phyloP scores from a whole-genome alignment of 2,888 invertebrate genomes.

The Diaperis boleti region DNA sequence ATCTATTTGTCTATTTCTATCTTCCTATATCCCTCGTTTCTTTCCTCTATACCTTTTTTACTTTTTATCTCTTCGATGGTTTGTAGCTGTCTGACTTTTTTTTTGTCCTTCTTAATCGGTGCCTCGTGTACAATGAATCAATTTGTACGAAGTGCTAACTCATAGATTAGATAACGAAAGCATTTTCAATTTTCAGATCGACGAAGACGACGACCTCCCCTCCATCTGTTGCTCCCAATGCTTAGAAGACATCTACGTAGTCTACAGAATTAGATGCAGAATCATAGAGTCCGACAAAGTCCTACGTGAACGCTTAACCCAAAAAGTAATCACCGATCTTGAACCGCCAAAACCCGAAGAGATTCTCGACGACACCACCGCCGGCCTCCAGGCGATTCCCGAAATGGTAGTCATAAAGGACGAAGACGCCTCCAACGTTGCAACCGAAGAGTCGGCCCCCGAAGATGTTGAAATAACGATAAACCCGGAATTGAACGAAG shows the following conservation, averaged over 20 bases:
- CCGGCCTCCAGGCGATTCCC: no score
- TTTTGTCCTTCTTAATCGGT: not conserved
- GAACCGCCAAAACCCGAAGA: constrained; percentile 13
- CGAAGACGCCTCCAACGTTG: constrained; percentile 1
- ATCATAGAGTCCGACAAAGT: constrained; percentile 55
- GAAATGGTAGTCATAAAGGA: constrained; percentile 19
- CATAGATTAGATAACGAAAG: no score
- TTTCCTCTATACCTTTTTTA: no score
- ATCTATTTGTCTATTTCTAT: no score
- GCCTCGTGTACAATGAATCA: no score
- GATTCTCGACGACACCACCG: not conserved
- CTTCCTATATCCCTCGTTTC: no score
- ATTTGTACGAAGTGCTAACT: no score
- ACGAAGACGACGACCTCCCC: constrained; percentile 54
- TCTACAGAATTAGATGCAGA: constrained; percentile 53
- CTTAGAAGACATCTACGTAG: constrained; percentile 54
- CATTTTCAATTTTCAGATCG: constrained; percentile 53
- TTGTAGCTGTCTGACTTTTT: not conserved
- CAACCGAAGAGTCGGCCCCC: not conserved
- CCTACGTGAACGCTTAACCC: constrained; percentile 38
- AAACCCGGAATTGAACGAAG: constrained; percentile 25
- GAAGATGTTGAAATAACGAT: constrained; percentile 27
- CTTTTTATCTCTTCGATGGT: no score
- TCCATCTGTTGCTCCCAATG: constrained; percentile 56
- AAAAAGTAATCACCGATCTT: not conserved